A percentile compares a stretch with the other conserved stretches of the same genome.
Evolutionary conservation across 2,797 vertebrate genomes (phyloP).

Genomic region (Artibeus lituratus): DNA sequence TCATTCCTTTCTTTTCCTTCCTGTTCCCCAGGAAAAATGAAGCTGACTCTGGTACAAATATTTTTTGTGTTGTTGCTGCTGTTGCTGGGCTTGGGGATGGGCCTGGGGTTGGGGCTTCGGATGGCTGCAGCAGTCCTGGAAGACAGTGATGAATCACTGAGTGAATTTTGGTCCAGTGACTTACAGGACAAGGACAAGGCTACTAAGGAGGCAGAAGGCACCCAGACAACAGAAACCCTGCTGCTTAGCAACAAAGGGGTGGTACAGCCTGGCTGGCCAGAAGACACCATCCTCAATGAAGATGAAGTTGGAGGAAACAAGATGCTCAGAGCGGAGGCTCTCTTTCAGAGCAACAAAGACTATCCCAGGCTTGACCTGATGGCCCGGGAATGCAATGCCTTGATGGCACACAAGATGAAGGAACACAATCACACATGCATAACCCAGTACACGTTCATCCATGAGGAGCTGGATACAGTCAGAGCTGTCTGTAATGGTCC

Average conservation of each 20-base stretch:
- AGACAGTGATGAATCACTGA: conserved; percentile 19
- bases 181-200: background rate
- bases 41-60: conserved; percentile 51
- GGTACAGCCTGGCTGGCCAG: background rate
- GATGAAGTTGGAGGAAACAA: conserved; percentile 37
- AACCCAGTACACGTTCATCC: conserved; percentile 59
- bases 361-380: background rate
- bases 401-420: conserved; percentile 63
- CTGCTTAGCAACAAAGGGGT: conserved; percentile 1
- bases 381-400: conserved; percentile 53
- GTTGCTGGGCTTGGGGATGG: conserved; percentile 64
- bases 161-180: conserved; percentile 61
- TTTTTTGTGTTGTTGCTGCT: conserved; percentile 58
- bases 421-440: conserved; percentile 17
- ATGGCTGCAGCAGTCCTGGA: conserved; percentile 57
- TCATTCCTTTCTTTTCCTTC: background rate
- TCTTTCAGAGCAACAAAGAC: conserved; percentile 7
- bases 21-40: conserved; percentile 55
- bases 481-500: conserved; percentile 51
- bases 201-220: background rate
- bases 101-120: conserved; percentile 61
- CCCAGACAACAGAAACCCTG: background rate
- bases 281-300: conserved; percentile 4
- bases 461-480: background rate
- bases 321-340: background rate